Conservation (phyloP, 2,888 invertebrate genomes). For the Pristionchus maxplancki region DNA sequence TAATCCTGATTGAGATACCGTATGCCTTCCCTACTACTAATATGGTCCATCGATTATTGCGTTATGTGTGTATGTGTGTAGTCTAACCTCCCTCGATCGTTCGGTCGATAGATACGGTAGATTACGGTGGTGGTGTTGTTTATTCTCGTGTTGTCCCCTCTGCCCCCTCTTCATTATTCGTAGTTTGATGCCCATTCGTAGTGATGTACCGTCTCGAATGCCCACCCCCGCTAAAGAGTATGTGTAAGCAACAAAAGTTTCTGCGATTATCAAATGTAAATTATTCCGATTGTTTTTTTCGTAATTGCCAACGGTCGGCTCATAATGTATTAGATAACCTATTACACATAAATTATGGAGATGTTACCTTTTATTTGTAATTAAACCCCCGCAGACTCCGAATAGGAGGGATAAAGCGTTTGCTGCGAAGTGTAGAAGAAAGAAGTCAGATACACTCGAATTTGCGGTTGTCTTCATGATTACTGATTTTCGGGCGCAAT, state of each 20-base stretch:
- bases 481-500: no score
- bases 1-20: constrained; percentile 2
- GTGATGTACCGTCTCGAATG: not conserved
- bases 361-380: not conserved
- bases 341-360: constrained; percentile 31
- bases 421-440: not conserved
- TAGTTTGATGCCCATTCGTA: not conserved
- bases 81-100: not conserved
- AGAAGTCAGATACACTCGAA: no score
- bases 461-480: no score
- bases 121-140: not conserved
- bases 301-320: not conserved
- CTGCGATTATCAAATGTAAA: constrained; percentile 20
- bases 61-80: not conserved
- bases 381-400: not conserved
- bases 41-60: constrained; percentile 20
- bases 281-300: not conserved
- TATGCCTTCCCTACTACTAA: not conserved
- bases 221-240: not conserved
- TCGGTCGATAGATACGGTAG: not conserved
- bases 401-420: not conserved
- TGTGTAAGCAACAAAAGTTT: not conserved
- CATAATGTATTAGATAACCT: constrained; percentile 17
- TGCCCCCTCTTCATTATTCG: not conserved
- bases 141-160: not conserved